phyloP scores from a whole-genome alignment of 2,888 invertebrate genomes.

The Maniola hyperantus region DNA sequence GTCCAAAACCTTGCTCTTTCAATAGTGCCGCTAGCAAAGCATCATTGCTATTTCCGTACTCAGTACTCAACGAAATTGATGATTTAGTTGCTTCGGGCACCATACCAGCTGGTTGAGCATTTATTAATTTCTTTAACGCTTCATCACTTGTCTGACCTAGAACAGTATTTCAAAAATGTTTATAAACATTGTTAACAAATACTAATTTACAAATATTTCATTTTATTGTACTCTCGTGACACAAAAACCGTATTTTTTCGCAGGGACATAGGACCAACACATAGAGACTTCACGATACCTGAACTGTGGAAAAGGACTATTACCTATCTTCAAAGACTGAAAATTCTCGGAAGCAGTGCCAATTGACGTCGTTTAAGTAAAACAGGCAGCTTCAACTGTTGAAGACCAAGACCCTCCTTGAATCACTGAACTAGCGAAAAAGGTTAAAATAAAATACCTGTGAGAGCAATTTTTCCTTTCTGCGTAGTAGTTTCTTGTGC shows the following conservation, averaged over 20 bases:
- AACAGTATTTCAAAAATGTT: slow-evolving; percentile 39
- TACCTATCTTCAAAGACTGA: not conserved
- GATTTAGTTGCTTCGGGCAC: slow-evolving; percentile 70
- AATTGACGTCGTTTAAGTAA: no score
- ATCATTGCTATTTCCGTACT: slow-evolving; percentile 85
- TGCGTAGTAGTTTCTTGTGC: slow-evolving; percentile 72
- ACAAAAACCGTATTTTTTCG: no score
- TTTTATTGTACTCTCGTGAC: no score
- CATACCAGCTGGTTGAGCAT: slow-evolving; percentile 64
- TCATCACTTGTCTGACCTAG: slow-evolving; percentile 74
- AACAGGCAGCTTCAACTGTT: no score
- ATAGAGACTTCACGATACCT: no score
- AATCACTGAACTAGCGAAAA: not conserved
- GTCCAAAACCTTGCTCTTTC: slow-evolving; percentile 88
- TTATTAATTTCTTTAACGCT: slow-evolving; percentile 68
- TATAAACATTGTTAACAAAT: not conserved
- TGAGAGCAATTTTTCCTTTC: slow-evolving; percentile 67
- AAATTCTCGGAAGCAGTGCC: not conserved
- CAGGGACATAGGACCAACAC: no score
- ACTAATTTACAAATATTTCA: no score
- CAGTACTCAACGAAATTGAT: slow-evolving; percentile 74
- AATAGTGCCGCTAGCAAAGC: slow-evolving; percentile 87
- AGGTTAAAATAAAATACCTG: slow-evolving; percentile 52
- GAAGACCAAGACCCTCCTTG: not conserved
- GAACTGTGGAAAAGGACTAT: no score